Conservation (phyloP, 2,888 invertebrate species). For the Ceriagrion tenellum region DNA sequence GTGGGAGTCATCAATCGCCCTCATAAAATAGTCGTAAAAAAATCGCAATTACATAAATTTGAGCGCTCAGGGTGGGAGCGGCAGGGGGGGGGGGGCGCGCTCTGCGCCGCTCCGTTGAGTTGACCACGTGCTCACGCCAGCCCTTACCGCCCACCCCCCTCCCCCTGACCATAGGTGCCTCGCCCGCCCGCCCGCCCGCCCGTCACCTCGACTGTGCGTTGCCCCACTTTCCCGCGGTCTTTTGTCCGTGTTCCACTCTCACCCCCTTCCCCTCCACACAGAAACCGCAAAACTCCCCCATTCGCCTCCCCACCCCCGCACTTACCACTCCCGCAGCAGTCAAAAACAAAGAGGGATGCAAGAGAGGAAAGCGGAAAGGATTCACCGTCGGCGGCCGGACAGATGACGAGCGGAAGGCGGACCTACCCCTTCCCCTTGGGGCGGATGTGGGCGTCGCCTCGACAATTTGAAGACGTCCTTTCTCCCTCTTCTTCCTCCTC, state of each 20-base stretch:
- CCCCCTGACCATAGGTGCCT: too few species aligned
- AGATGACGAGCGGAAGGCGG: slow-evolving; percentile 34
- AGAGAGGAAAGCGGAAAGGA: neutral
- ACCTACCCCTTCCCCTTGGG: neutral
- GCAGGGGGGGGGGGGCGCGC: too few species aligned
- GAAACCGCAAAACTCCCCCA: neutral
- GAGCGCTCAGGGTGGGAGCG: too few species aligned
- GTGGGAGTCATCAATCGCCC: neutral
- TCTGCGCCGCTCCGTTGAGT: neutral
- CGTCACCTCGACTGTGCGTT: too few species aligned
- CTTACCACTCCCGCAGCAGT: neutral
- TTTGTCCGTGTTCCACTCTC: neutral
- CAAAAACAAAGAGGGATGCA: neutral
- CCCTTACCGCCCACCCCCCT: neutral
- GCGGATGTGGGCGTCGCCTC: neutral
- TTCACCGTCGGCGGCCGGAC: neutral
- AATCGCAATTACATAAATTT: neutral
- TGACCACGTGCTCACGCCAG: neutral
- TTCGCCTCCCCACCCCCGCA: neutral
- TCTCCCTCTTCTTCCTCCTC: neutral
- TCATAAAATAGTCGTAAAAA: neutral
- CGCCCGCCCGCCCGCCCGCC: too few species aligned
- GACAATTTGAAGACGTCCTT: neutral
- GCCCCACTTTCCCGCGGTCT: neutral
- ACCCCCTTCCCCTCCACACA: neutral